Evolutionary conservation across 2,797 vertebrate species (phyloP).

Genomic region (Botia almorhae): DNA sequence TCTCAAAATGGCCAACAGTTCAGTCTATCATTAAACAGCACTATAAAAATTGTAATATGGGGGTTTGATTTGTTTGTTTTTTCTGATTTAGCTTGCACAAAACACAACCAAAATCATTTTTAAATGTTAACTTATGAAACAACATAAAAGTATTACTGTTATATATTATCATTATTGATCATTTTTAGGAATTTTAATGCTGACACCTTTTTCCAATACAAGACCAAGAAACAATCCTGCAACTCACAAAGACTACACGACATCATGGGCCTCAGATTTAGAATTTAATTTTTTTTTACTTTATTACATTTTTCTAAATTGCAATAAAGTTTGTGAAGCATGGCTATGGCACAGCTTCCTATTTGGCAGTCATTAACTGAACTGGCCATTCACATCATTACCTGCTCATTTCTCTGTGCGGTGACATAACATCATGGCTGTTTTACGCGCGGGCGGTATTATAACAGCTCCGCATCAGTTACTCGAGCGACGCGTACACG

Average conservation of each 20-base stretch:
- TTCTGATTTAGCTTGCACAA: no score
- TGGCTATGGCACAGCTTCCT: background rate
- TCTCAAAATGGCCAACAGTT: no score
- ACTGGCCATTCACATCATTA: background rate
- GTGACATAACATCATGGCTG: conserved; percentile 24
- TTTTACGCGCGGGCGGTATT: conserved; percentile 35
- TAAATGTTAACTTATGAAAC: no score
- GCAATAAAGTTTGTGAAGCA: background rate
- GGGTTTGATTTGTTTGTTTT: no score
- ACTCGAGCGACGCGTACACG: conserved; percentile 29
- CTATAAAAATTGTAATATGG: no score
- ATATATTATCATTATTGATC: no score
- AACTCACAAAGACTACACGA: background rate
- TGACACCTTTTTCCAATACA: no score
- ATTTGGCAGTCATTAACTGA: background rate
- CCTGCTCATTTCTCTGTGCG: background rate
- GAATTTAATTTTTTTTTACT: background rate
- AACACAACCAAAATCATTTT: no score
- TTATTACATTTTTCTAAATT: background rate
- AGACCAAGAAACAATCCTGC: background rate
- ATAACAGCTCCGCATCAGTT: conserved; percentile 16
- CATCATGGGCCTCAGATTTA: background rate
- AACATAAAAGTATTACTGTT: no score
- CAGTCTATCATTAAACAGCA: no score
- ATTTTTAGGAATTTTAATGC: no score